Conservation (phyloP, 35 echinoderm and acorn worm species). For the Ptychodera flava region DNA sequence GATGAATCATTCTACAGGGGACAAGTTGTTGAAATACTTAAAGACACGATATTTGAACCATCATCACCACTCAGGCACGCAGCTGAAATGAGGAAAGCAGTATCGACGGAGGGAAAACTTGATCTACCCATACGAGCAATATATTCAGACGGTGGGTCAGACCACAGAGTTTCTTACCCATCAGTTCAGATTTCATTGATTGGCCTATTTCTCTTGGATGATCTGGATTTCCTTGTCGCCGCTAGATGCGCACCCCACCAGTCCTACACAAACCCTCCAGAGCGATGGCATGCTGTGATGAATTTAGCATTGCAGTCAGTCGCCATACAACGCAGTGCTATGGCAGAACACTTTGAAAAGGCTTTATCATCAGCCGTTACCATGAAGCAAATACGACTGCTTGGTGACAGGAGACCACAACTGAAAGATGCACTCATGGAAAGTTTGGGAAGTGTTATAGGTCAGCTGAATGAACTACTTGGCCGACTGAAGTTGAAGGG, state of each 20-base stretch:
- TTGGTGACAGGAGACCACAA: background rate
- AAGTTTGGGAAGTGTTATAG: background rate
- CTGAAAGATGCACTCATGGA: background rate
- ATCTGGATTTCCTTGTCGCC: slow-evolving; percentile 25
- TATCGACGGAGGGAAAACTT: background rate
- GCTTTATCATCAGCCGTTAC: background rate
- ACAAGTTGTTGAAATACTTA: background rate
- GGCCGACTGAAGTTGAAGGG: background rate
- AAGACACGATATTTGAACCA: slow-evolving; percentile 21
- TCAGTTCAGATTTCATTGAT: slow-evolving; percentile 7
- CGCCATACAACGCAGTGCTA: background rate
- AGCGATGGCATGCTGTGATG: background rate
- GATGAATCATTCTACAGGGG: slow-evolving; percentile 17
- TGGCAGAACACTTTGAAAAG: background rate
- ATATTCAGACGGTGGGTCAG: slow-evolving; percentile 8
- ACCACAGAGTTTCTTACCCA: slow-evolving; percentile 3
- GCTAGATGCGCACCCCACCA: slow-evolving; percentile 16
- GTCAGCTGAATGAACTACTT: background rate
- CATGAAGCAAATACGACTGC: background rate
- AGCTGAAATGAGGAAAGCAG: background rate
- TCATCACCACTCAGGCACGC: slow-evolving; percentile 20
- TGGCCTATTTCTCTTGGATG: background rate
- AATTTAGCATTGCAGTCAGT: background rate
- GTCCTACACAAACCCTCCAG: slow-evolving; percentile 18
- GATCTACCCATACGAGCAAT: background rate